Evolutionary conservation across 2,888 invertebrate species (phyloP).

Genomic region (Heliconius ismenius): DNA sequence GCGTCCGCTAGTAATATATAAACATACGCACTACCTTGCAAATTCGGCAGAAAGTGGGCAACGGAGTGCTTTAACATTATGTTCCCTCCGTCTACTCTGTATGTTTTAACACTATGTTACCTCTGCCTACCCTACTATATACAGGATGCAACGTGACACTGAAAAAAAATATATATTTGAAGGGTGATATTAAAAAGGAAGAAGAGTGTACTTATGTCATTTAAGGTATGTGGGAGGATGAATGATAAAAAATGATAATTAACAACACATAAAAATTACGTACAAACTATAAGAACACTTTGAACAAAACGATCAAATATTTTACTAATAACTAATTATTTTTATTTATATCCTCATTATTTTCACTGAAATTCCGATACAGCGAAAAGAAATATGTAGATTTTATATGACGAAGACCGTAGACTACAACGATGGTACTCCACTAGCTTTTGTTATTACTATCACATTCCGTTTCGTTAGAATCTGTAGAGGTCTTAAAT

Average conservation of each 20-base stretch:
- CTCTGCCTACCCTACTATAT: too few species aligned
- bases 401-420: slow-evolving; percentile 1
- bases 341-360: background rate
- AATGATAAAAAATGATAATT: background rate
- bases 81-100: too few species aligned
- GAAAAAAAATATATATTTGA: background rate
- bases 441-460: slow-evolving; percentile 47
- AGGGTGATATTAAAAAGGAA: background rate
- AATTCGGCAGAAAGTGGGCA: too few species aligned
- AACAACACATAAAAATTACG: background rate
- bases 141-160: too few species aligned
- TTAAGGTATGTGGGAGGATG: background rate
- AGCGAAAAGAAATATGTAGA: background rate
- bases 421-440: slow-evolving; percentile 6
- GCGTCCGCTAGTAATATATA: too few species aligned
- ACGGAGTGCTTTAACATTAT: too few species aligned
- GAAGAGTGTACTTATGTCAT: background rate
- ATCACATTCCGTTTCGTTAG: slow-evolving; percentile 60
- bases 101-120: too few species aligned
- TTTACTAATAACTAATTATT: background rate
- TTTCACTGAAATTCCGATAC: background rate
- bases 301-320: background rate
- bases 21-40: too few species aligned
- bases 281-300: background rate
- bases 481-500: slow-evolving; percentile 29